Conservation (phyloP, 2,797 vertebrate genomes). For the Morus bassanus region DNA sequence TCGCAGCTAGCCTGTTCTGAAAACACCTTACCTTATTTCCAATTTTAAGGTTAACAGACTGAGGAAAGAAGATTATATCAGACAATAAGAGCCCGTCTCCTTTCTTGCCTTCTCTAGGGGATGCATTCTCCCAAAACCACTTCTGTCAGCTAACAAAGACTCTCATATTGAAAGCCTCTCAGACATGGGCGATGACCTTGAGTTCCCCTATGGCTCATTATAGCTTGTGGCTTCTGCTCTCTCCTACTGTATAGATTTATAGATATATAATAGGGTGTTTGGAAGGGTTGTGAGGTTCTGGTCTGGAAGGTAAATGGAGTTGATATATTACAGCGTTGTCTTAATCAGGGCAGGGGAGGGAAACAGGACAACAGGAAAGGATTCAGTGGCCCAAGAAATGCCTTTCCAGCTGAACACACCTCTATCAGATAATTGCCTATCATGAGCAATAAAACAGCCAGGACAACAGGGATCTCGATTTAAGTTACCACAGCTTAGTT, state of each 20-base stretch:
- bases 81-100: not conserved
- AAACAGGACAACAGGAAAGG: not conserved
- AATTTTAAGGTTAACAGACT: constrained; percentile 30
- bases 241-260: not conserved
- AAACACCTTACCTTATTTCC: not conserved
- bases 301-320: constrained; percentile 17
- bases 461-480: not conserved
- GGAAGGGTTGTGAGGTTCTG: not conserved
- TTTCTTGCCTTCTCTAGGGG: not conserved
- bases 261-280: constrained; percentile 15
- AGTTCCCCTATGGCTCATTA: constrained; percentile 32
- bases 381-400: constrained; percentile 27
- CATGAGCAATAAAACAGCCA: not conserved
- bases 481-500: not conserved
- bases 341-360: not conserved
- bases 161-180: not conserved
- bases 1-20: not conserved
- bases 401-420: constrained; percentile 36
- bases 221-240: constrained; percentile 8
- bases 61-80: constrained; percentile 9
- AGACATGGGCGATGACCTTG: constrained; percentile 5
- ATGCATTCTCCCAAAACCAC: not conserved
- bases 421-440: constrained; percentile 9
- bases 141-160: not conserved
- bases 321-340: not conserved